Base-by-base conservation (phyloP, 2,888 invertebrate genomes). In the Drosophila kambysellisi region DNA sequence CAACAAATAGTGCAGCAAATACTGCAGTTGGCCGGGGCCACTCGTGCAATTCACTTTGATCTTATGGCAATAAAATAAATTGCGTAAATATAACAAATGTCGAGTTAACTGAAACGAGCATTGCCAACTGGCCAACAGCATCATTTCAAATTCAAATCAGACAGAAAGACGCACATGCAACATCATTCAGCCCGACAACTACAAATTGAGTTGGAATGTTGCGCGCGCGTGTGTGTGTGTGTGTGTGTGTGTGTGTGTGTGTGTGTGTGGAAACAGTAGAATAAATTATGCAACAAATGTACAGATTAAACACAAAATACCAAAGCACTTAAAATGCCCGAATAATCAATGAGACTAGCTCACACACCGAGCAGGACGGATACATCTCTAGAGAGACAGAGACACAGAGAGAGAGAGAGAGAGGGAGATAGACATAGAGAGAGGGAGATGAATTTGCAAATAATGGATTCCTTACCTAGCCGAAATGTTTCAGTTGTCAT, bases 251-350 rank as follows among this genome's bases (percentile, higher is more conserved):
- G 33, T 35, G 46, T 41, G 51, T 61, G 20, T 37, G 39, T 41
- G 41, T 51, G 43, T 37, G 37, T 29, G 39, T 56, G 48, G 39
- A 52, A 59, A 66, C 74, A 74, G 70, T 63, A 48, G 52, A 67
- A 86, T 86, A 81, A 86, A 86, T 84, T 86, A 86, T 86, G 88
- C 90, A 86, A 82, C 72, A 85, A 86, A 80, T 86, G 88, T 84
- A 73, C 90, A 85, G 88, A 89, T 86, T 89, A 89, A 82, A 86
- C 88, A 80, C 83, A 88, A 85, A 85, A 89, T 84, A 50, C 77
- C 88, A 84, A 82, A 89, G 88, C 85, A 84, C 85, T 86, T 89
- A 86, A 88, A 86, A 84, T 70, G 78, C 57, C 52, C 73, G 76
- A 82, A 87, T 87, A 88, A 74, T 76, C 76, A 89, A 89, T 85